Conservation (phyloP, 2,113 vertebrate genomes). For the Capricornis sumatraensis region DNA sequence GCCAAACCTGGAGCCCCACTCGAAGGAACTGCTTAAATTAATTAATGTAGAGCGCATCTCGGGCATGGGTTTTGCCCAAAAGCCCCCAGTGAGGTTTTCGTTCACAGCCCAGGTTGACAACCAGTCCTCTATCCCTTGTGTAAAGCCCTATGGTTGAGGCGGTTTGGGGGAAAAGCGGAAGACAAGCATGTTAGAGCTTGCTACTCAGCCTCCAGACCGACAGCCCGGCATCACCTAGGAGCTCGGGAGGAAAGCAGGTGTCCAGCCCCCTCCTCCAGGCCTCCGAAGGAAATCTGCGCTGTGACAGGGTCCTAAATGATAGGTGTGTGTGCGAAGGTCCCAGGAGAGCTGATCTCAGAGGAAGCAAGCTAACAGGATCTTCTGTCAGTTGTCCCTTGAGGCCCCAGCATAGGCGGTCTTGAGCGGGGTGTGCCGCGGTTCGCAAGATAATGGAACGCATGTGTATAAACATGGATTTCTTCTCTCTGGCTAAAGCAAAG, state of each 20-base stretch:
- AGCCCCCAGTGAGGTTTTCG: background rate
- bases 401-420: background rate
- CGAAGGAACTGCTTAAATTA: background rate
- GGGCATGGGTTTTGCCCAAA: fast-evolving
- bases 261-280: background rate
- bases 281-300: background rate
- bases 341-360: background rate
- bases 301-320: background rate
- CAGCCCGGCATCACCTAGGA: fast-evolving
- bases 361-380: background rate
- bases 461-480: background rate
- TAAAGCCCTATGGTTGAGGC: background rate
- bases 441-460: background rate
- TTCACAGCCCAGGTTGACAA: background rate
- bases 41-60: background rate
- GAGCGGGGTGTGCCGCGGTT: background rate
- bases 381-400: background rate
- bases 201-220: background rate
- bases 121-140: background rate
- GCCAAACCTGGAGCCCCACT: background rate
- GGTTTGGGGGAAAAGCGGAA: background rate
- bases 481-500: background rate
- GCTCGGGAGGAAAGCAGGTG: too few relatives aligned
- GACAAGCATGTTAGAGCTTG: background rate
- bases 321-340: too few relatives aligned